These are phyloP conservation scores for Tetraneura akinire DNA, from an alignment of 1,140 invertebrate genomes.

Conservation along the genomic window DNA sequence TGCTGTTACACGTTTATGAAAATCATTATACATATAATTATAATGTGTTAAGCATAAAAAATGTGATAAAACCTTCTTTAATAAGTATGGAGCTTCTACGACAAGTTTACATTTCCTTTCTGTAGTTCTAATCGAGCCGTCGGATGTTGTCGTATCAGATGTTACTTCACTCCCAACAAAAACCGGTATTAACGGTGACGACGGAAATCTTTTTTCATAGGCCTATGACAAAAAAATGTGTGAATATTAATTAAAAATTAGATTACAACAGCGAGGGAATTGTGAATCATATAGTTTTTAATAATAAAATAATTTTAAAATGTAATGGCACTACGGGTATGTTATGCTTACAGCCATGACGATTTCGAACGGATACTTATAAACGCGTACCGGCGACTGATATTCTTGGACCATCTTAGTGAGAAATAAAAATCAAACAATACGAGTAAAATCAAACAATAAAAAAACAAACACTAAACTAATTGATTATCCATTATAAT, in stretches of 20 bases:
- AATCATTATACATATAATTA: background rate
- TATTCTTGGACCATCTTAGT: conserved; percentile 91
- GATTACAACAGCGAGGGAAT: background rate
- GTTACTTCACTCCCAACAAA: conserved; percentile 87
- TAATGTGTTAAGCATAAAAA: background rate
- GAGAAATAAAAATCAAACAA: conserved; percentile 41
- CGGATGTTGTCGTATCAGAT: conserved; percentile 75
- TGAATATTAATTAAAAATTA: background rate
- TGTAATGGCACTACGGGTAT: too few relatives aligned
- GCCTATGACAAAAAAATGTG: conserved; percentile 74
- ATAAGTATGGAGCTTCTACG: conserved; percentile 91
- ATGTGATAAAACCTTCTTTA: conserved; percentile 94
- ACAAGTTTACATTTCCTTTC: conserved; percentile 88
- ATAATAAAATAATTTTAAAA: too few relatives aligned
- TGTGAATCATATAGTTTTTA: too few relatives aligned
- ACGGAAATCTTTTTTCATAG: conserved; percentile 91
- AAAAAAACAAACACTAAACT: conserved; percentile 45
- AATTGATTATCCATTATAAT: conserved; percentile 43
- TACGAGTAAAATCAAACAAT: conserved; percentile 51
- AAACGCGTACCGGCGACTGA: conserved; percentile 91
- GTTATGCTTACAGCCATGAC: conserved; percentile 91
- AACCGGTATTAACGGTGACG: conserved; percentile 92
- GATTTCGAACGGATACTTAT: conserved; percentile 95
- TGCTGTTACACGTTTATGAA: conserved; percentile 17
- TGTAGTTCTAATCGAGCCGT: conserved; percentile 79